Evolutionary conservation across 2,888 invertebrate genomes (phyloP).

Genomic region (Copidosoma aretas): DNA sequence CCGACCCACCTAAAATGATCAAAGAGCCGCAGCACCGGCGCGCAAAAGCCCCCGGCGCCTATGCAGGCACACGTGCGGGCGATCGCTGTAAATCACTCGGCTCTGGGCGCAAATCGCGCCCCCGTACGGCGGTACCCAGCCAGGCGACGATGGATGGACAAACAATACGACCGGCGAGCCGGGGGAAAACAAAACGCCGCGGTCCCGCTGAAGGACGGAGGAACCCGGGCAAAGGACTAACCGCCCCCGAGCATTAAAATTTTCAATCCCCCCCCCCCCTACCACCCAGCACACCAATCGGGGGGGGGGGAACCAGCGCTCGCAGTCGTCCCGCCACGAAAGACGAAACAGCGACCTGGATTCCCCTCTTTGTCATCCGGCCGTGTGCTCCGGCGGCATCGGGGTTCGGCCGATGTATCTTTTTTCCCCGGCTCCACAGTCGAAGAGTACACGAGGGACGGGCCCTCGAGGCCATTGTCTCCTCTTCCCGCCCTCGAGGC

Average conservation of each 20-base stretch:
- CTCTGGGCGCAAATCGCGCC: slow-evolving; percentile 37
- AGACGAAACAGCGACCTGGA: slow-evolving; percentile 25
- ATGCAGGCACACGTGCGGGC: neutral
- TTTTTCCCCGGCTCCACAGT: neutral
- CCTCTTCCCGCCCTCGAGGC: neutral
- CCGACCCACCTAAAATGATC: slow-evolving; percentile 26
- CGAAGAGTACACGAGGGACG: too few species aligned
- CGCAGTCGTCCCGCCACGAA: neutral
- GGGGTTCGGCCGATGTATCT: slow-evolving; percentile 2
- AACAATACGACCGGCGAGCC: neutral
- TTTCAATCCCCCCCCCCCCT: slow-evolving; percentile 9
- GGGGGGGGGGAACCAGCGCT: too few species aligned
- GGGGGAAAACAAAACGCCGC: slow-evolving; percentile 13
- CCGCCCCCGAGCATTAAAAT: neutral
- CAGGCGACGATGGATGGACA: neutral
- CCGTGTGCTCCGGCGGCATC: neutral
- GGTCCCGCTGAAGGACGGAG: slow-evolving; percentile 25
- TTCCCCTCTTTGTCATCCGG: slow-evolving; percentile 6
- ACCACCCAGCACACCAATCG: too few species aligned
- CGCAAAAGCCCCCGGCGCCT: neutral
- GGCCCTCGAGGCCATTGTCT: slow-evolving; percentile 11
- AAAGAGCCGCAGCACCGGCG: slow-evolving; percentile 20
- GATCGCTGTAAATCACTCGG: slow-evolving; percentile 33
- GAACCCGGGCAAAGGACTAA: neutral
- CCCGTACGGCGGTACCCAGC: slow-evolving; percentile 27